Evolutionary conservation across 2,113 vertebrate genomes (phyloP).

Genomic region (Pituophis catenifer): DNA sequence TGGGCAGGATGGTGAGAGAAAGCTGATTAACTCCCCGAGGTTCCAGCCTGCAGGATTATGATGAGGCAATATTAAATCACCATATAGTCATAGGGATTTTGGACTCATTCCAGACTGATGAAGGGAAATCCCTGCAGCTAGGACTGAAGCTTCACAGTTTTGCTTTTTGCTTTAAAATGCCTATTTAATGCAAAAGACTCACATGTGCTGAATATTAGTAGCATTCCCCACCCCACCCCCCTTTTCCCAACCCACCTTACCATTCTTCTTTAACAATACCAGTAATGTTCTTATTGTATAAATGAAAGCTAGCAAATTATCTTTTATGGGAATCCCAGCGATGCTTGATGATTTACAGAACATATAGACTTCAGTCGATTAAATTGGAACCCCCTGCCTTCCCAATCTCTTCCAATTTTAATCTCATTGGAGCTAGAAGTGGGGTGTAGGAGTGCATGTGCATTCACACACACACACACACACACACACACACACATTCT

Average conservation of each 20-base stretch:
- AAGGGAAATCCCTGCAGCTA: conserved; percentile 40
- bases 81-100: conserved; percentile 23
- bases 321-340: background rate
- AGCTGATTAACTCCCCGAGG: conserved; percentile 37
- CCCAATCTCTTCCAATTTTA: background rate
- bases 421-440: background rate
- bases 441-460: background rate
- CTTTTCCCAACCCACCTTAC: background rate
- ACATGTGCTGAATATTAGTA: background rate
- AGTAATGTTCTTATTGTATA: conserved; percentile 7
- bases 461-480: background rate
- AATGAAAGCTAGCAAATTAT: background rate
- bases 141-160: conserved; percentile 11
- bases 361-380: background rate
- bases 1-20: conserved; percentile 5
- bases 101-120: conserved; percentile 22
- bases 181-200: background rate
- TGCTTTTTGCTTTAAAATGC: conserved; percentile 31
- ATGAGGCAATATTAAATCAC: conserved; percentile 29
- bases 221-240: background rate
- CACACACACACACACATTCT: background rate
- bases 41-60: conserved; percentile 27
- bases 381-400: background rate
- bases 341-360: background rate
- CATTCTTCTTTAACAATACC: background rate